phyloP scores from a whole-genome alignment of 2,113 vertebrate species.

The Rhabdornis inornatus region DNA sequence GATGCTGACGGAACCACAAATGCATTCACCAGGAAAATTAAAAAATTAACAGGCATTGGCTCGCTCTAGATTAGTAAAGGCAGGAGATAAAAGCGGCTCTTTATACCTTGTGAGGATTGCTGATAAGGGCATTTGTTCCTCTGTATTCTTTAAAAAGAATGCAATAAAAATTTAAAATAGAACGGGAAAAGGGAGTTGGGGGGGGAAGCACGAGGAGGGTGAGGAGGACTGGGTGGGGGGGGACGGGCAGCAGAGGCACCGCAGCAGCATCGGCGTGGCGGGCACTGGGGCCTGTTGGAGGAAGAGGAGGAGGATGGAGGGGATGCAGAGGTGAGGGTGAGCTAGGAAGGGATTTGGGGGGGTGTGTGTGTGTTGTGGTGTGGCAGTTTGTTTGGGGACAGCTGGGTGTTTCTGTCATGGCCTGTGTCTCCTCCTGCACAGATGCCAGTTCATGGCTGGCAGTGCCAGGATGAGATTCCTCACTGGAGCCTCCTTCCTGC shows the following conservation, averaged over 20 bases:
- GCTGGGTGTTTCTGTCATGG: background rate
- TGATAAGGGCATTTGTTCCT: slow-evolving; percentile 62
- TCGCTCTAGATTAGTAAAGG: slow-evolving; percentile 24
- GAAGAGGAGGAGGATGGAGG: slow-evolving; percentile 11
- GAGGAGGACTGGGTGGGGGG: background rate
- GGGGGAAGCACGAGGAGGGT: no score
- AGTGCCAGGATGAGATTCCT: background rate
- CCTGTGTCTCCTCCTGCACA: background rate
- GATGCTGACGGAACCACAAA: slow-evolving; percentile 20
- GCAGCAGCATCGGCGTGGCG: accelerated
- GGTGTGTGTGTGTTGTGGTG: background rate
- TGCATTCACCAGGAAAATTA: slow-evolving; percentile 33
- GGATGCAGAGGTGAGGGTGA: background rate
- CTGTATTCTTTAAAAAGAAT: slow-evolving; percentile 41
- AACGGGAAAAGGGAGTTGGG: background rate
- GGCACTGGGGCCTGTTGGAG: background rate
- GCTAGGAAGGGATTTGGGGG: background rate
- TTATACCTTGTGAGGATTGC: slow-evolving; percentile 59
- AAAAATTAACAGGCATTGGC: slow-evolving; percentile 36
- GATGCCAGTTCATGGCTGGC: background rate
- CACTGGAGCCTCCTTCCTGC: background rate
- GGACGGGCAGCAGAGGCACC: background rate
- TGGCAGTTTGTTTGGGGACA: background rate
- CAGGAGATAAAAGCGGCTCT: slow-evolving; percentile 47
- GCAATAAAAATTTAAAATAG: slow-evolving; percentile 59